phyloP scores from a whole-genome alignment of 2,113 vertebrate species.

The Tragelaphus strepsiceros region DNA sequence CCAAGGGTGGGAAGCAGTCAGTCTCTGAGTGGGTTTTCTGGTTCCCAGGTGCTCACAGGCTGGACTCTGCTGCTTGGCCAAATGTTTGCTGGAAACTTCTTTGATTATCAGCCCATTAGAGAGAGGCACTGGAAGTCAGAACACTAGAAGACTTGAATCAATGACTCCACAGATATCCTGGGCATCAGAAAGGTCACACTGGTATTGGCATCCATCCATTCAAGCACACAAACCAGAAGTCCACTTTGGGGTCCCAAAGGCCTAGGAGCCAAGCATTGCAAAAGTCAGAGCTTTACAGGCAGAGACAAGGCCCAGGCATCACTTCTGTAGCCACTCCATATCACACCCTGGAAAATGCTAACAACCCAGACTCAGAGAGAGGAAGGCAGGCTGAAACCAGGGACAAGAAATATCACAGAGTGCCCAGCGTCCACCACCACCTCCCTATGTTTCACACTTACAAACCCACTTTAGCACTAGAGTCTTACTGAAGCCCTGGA shows the following conservation, averaged over 20 bases:
- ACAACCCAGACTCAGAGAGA: background rate
- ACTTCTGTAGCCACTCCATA: background rate
- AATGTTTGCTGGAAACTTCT: background rate
- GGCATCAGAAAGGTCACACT: background rate
- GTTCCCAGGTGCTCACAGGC: background rate
- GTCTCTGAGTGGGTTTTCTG: background rate
- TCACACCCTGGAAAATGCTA: background rate
- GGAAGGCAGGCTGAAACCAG: background rate
- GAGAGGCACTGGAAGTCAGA: background rate
- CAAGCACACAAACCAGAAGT: no score
- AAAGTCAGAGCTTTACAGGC: background rate
- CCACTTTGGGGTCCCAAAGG: background rate
- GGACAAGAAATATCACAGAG: background rate
- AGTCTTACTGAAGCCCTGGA: background rate
- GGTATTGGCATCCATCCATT: background rate
- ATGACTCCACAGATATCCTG: background rate
- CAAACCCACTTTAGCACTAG: background rate
- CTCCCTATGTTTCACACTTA: background rate
- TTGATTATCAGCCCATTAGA: background rate
- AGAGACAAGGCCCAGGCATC: background rate
- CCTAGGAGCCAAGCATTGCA: background rate
- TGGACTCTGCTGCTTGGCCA: background rate
- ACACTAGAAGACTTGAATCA: background rate
- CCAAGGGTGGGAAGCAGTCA: no score
- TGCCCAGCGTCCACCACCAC: accelerated